phyloP scores from a whole-genome alignment of 2,797 vertebrate genomes.

The Bucorvus abyssinicus region DNA sequence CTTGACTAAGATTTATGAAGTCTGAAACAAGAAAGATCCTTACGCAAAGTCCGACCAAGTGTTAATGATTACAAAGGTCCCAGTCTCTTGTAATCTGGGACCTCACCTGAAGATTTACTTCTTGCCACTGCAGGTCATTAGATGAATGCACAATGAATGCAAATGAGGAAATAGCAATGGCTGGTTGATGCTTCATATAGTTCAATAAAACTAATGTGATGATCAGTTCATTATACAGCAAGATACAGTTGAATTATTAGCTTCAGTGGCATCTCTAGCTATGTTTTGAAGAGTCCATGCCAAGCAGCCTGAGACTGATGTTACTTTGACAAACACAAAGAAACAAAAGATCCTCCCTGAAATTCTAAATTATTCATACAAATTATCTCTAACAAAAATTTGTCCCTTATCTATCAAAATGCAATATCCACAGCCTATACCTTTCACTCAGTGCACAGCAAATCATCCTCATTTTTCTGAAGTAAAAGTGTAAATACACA shows the following conservation, averaged over 20 bases:
- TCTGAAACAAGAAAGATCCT: neutral
- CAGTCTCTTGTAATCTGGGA: neutral
- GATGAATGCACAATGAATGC: neutral
- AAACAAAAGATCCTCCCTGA: neutral
- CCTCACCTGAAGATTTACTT: neutral
- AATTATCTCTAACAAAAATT: neutral
- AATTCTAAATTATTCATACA: neutral
- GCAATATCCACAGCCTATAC: neutral
- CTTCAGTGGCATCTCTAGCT: neutral
- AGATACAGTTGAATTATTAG: constrained; percentile 27
- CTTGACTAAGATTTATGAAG: neutral
- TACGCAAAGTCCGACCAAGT: neutral
- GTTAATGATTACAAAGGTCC: neutral
- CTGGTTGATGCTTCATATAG: neutral
- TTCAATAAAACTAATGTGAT: constrained; percentile 14
- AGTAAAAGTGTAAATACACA: neutral
- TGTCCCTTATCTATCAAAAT: neutral
- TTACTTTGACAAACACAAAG: constrained; percentile 7
- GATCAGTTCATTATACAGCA: neutral
- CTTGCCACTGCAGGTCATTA: neutral
- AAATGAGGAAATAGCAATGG: neutral
- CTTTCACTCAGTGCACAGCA: neutral
- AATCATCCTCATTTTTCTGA: neutral
- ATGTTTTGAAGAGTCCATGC: neutral
- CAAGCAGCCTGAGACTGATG: constrained; percentile 1